Base-by-base conservation (phyloP, 2,888 invertebrate species). In the Trisateles emortualis region DNA sequence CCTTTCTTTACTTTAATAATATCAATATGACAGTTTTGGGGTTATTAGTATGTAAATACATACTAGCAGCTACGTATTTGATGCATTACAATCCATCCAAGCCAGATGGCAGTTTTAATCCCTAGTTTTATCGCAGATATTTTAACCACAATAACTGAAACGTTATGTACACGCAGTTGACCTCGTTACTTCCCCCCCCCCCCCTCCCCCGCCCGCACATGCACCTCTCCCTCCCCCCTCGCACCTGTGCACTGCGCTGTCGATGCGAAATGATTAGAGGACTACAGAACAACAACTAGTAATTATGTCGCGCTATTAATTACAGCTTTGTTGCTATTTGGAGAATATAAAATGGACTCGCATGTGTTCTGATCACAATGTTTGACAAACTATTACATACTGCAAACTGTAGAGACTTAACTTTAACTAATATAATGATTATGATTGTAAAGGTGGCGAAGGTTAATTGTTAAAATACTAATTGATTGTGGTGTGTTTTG, bases 201-300 rank as follows among this genome's bases (percentile, higher is more conserved):
- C 8, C 13, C 16, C 9, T 8, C 16, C 35, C 9, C 35, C 35
- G 9, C 35, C 16, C 1, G 13, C 32, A 11, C 11, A 11, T 13
- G 11, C 32, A 8, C 35, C 14, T 16, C 13, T 16, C 5, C 19
- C 19, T 19, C 19, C 19, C 5, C 19, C 3, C 19, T 1, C 5
- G 11, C 3, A n/a, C 32, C n/a, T 13, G 11, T 13, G n/a, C 32
- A 13, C 11, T 13, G 2, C 9, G 10, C 17, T 5, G 36, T 17
- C 36, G 36, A 36, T 36, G 19, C 1, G 17, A 10, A 36, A 36
- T 11, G 36, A 36, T 36, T 36, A 36, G n/a, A 17, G 19, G 36
- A 17, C 36, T 36, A 22, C 22, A 36, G 36, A n/a, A 1, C 36
- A 2, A 36, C 36, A 19, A 19, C 36, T 17, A 36, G 36, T 17